Evolutionary conservation across 92 coral and sea anemone genomes (phyloP).

Genomic region (Actinostola sp.): DNA sequence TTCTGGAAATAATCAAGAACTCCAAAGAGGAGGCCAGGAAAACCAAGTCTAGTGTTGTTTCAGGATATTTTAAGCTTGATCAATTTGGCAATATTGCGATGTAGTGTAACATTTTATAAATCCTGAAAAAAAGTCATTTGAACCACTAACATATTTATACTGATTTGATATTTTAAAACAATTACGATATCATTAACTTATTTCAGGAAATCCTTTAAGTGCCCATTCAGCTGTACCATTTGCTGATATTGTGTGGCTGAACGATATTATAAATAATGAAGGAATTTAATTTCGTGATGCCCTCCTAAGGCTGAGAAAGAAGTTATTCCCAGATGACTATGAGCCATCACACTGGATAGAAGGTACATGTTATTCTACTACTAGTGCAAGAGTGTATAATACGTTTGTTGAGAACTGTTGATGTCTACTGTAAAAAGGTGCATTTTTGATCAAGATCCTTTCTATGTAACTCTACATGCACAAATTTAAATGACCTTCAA

Average conservation of each 20-base stretch:
- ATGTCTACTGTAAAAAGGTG: too few species aligned
- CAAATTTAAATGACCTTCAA: too few species aligned
- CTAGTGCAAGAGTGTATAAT: too few species aligned
- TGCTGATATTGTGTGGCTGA: slow-evolving; percentile 37
- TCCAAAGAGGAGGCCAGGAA: slow-evolving; percentile 33
- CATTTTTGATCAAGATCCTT: too few species aligned
- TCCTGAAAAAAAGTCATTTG: too few species aligned
- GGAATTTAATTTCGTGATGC: slow-evolving; percentile 32
- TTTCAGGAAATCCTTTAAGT: slow-evolving; percentile 42
- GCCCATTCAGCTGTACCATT: slow-evolving; percentile 53
- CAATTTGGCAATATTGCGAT: slow-evolving; percentile 9
- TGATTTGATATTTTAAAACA: not conserved
- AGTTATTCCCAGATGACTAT: slow-evolving; percentile 51
- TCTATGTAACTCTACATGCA: too few species aligned
- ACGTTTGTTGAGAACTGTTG: too few species aligned
- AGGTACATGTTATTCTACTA: slow-evolving; percentile 32
- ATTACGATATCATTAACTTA: not conserved
- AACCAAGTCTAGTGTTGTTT: not conserved
- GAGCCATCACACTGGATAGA: slow-evolving; percentile 56
- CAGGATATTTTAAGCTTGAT: slow-evolving; percentile 16
- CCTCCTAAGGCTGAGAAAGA: slow-evolving; percentile 36
- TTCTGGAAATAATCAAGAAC: slow-evolving; percentile 30
- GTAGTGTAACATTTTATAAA: too few species aligned
- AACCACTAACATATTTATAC: too few species aligned
- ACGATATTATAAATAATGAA: slow-evolving; percentile 12